Percentiles rank a stretch among this genome's conserved stretches.
These are phyloP conservation scores for Thereva unica DNA, from an alignment of 2,888 invertebrate genomes.

Conservation along the genomic window DNA sequence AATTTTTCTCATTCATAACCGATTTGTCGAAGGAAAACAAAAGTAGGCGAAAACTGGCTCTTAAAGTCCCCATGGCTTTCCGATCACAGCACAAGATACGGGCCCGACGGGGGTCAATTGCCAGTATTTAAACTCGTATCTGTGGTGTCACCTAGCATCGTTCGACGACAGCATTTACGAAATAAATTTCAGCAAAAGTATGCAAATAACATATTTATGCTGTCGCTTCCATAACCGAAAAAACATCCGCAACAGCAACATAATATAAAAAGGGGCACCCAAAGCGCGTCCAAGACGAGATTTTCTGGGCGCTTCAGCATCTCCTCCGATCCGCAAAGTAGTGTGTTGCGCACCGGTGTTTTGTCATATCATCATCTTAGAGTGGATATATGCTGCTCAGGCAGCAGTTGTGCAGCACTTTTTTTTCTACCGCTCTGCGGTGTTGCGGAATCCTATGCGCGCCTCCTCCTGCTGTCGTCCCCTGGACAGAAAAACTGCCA, in stretches of 20 bases:
- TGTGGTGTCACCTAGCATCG: constrained; percentile 24
- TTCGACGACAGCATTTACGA: constrained; percentile 25
- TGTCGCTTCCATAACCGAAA: constrained; percentile 30
- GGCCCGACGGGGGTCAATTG: constrained; percentile 35
- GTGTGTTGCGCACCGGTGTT: constrained; percentile 5
- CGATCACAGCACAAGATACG: constrained; percentile 20
- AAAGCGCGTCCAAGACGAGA: background rate
- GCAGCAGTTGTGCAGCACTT: background rate
- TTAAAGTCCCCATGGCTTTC: constrained; percentile 7
- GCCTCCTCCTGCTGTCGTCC: too few species aligned
- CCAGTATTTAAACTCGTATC: constrained; percentile 31
- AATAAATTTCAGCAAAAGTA: constrained; percentile 33
- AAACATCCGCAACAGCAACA: constrained; percentile 20
- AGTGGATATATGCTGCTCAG: constrained; percentile 17
- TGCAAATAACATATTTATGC: constrained; percentile 37
- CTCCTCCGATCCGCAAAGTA: background rate
- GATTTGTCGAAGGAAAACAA: constrained; percentile 12
- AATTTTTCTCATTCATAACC: constrained; percentile 3
- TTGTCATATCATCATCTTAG: constrained; percentile 35
- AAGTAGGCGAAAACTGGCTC: background rate
- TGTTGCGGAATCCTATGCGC: too few species aligned
- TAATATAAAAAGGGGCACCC: constrained; percentile 9
- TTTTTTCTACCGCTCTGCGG: too few species aligned
- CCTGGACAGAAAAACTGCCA: too few species aligned
- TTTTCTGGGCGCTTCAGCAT: constrained; percentile 13